Conservation (phyloP, 2,797 vertebrate genomes). For the Macroramphosus scolopax region DNA sequence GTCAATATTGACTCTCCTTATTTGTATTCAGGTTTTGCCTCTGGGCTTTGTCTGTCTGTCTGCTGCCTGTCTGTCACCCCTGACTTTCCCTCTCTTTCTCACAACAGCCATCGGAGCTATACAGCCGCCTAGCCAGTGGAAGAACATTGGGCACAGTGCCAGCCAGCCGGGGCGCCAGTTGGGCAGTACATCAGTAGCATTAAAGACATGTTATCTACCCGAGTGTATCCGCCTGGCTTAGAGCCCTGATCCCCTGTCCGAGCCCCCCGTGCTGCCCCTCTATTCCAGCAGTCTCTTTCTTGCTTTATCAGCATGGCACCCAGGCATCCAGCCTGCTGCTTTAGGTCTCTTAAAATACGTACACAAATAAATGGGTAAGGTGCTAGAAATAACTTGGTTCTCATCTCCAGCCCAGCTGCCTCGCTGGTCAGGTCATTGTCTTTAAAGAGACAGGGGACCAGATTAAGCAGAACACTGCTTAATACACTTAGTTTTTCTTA, state of each 20-base stretch:
- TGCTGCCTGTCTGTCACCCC: slow-evolving; percentile 39
- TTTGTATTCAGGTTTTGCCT: slow-evolving; percentile 28
- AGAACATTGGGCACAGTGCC: slow-evolving; percentile 55
- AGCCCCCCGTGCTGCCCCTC: slow-evolving; percentile 39
- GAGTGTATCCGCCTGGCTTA: slow-evolving; percentile 63
- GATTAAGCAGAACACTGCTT: slow-evolving; percentile 10
- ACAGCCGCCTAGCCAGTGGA: slow-evolving; percentile 52
- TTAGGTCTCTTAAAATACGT: slow-evolving; percentile 61
- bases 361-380: slow-evolving; percentile 65
- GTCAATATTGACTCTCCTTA: slow-evolving; percentile 12
- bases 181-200: slow-evolving; percentile 66
- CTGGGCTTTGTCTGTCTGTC: slow-evolving; percentile 19
- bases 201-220: slow-evolving; percentile 70
- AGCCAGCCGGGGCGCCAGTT: slow-evolving; percentile 68
- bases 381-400: slow-evolving; percentile 66
- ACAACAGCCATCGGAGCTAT: slow-evolving; percentile 42
- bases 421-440: slow-evolving; percentile 60
- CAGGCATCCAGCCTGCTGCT: slow-evolving; percentile 49
- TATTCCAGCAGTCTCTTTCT: slow-evolving; percentile 43
- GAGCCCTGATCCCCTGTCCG: slow-evolving; percentile 58
- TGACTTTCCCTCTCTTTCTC: slow-evolving; percentile 47
- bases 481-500: slow-evolving; percentile 11
- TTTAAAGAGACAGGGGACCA: slow-evolving; percentile 55
- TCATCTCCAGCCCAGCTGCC: slow-evolving; percentile 66
- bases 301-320: slow-evolving; percentile 67